Conservation (phyloP, 2,888 invertebrate genomes). For the Meganola albula region DNA sequence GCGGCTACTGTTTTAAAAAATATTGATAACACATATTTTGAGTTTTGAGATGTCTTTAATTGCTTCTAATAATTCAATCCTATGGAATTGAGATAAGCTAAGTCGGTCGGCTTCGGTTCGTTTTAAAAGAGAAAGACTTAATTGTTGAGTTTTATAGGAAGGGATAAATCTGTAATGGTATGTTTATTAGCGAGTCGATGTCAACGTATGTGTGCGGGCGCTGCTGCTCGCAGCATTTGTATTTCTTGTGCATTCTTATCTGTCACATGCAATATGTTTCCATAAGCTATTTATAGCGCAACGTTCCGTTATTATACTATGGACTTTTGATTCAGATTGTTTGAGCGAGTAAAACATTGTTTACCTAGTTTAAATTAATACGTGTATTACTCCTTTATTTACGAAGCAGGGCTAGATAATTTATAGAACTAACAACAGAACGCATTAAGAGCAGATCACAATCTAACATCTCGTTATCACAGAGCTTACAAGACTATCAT, state of each 20-base stretch:
- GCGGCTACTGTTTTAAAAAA: constrained; percentile 75
- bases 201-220: constrained; percentile 45
- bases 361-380: no score
- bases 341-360: no score
- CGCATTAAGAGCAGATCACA: constrained; percentile 25
- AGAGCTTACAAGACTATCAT: constrained; percentile 52
- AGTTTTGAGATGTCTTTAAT: constrained; percentile 65
- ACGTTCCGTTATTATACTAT: constrained; percentile 11
- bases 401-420: no score
- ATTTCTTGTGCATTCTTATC: constrained; percentile 13
- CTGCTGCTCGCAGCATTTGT: constrained; percentile 21
- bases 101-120: constrained; percentile 40
- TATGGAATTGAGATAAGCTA: constrained; percentile 61
- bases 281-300: constrained; percentile 13
- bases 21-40: constrained; percentile 72
- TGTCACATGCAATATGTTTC: constrained; percentile 2
- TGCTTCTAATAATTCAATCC: constrained; percentile 70
- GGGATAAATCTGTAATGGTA: constrained; percentile 48
- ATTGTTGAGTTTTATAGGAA: constrained; percentile 49
- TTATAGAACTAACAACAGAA: no score
- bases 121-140: constrained; percentile 59
- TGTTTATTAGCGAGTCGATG: constrained; percentile 24
- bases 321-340: no score
- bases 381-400: no score
- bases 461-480: constrained; percentile 38